These are phyloP conservation scores for Podabrus alpinus DNA, from an alignment of 2,888 invertebrate species.

Conservation along the genomic window DNA sequence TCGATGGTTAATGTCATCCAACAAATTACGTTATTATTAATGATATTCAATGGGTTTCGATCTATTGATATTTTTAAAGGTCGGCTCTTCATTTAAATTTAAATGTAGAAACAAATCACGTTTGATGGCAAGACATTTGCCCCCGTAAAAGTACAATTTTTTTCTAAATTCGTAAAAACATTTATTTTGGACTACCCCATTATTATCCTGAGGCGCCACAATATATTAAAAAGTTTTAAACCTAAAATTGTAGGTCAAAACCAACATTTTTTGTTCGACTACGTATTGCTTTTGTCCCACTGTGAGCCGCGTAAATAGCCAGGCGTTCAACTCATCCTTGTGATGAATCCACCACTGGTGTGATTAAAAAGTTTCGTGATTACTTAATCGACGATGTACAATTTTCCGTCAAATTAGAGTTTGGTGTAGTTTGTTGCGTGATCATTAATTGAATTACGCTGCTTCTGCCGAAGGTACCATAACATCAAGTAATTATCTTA, in stretches of 20 bases:
- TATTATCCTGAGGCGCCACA: too few species aligned
- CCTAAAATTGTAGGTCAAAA: too few species aligned
- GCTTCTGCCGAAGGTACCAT: not conserved
- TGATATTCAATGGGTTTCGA: not conserved
- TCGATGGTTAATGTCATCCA: constrained; percentile 14
- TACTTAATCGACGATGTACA: not conserved
- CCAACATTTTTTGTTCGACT: too few species aligned
- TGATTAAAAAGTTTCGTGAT: not conserved
- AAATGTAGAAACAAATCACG: not conserved
- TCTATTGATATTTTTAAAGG: not conserved
- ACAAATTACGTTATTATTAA: constrained; percentile 6
- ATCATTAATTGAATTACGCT: not conserved
- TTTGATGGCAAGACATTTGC: not conserved
- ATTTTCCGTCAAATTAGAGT: not conserved
- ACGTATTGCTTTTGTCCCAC: too few species aligned
- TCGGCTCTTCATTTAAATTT: not conserved
- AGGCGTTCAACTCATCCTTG: too few species aligned
- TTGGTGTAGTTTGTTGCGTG: not conserved
- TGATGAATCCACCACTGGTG: too few species aligned
- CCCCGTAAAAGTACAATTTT: not conserved
- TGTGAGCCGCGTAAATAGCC: too few species aligned
- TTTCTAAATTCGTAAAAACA: too few species aligned
- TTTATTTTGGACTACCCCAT: too few species aligned
- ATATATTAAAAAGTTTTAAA: too few species aligned
- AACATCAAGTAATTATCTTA: not conserved